phyloP scores from a whole-genome alignment of 23 tunicate genomes.

The Clavelina lepadiformis region DNA sequence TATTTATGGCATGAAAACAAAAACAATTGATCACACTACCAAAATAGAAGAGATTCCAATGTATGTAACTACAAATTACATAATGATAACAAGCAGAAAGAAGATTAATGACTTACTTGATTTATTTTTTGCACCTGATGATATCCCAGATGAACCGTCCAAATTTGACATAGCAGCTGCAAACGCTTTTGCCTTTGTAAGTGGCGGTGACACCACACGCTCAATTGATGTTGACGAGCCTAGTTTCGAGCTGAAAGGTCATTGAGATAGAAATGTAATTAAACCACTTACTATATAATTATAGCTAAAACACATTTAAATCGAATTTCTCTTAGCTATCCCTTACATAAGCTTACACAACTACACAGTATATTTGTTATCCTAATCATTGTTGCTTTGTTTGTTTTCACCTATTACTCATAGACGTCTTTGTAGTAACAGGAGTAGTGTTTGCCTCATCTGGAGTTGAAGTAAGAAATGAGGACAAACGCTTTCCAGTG shows the following conservation, averaged over 20 bases:
- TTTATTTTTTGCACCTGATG: constrained; percentile 46
- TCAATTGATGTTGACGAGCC: constrained; percentile 11
- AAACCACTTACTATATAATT: background rate
- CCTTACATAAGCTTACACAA: background rate
- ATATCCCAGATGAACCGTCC: constrained; percentile 38
- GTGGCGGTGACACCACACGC: constrained; percentile 41
- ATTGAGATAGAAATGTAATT: background rate
- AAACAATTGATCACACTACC: too few relatives aligned
- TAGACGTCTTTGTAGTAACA: too few relatives aligned
- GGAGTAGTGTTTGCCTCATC: constrained; percentile 5
- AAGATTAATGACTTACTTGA: constrained; percentile 32
- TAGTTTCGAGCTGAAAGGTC: background rate
- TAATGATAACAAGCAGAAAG: too few relatives aligned
- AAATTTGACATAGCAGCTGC: constrained; percentile 53
- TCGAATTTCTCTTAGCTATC: background rate
- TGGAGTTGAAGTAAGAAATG: constrained; percentile 23
- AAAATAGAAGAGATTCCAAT: too few relatives aligned
- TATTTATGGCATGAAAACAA: too few relatives aligned
- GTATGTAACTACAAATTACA: too few relatives aligned
- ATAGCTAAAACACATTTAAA: background rate
- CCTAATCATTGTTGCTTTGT: too few relatives aligned
- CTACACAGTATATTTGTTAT: background rate
- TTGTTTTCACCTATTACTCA: too few relatives aligned
- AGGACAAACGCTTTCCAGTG: constrained; percentile 27
- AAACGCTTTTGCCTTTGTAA: constrained; percentile 78